A percentile compares a stretch with the other conserved stretches of the same genome.
phyloP scores from a whole-genome alignment of 2,797 vertebrate species.

The Peromyscus melanophrys region DNA sequence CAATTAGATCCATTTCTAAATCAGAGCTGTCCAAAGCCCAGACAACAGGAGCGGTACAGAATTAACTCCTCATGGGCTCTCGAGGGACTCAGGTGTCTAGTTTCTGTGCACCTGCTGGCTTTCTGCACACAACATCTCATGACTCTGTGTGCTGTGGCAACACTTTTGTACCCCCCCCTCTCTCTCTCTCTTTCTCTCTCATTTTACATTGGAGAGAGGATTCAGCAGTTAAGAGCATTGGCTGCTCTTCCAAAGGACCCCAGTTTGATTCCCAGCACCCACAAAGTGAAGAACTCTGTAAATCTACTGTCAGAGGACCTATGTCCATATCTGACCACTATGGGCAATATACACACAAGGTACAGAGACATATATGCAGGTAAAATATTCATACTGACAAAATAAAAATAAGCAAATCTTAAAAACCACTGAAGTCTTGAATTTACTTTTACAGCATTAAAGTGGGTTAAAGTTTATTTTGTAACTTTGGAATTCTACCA shows the following conservation, averaged over 20 bases:
- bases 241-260: neutral
- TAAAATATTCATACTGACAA: neutral
- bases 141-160: neutral
- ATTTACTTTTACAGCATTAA: neutral
- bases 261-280: neutral
- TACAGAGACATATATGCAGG: neutral
- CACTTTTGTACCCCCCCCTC: too few species aligned
- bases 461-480: neutral
- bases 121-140: too few species aligned
- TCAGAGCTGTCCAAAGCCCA: neutral
- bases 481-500: neutral
- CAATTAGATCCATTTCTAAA: neutral
- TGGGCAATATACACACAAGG: neutral
- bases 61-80: neutral
- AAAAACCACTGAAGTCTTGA: neutral
- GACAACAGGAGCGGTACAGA: neutral
- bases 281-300: neutral
- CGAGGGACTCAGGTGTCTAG: neutral
- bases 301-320: neutral
- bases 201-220: neutral
- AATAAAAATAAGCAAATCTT: neutral
- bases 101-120: neutral
- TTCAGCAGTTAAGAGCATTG: neutral
- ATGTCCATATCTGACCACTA: neutral
- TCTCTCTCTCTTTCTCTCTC: too few species aligned